Evolutionary conservation across 2,797 vertebrate species (phyloP).

Genomic region (Leptatherina wallacei): DNA sequence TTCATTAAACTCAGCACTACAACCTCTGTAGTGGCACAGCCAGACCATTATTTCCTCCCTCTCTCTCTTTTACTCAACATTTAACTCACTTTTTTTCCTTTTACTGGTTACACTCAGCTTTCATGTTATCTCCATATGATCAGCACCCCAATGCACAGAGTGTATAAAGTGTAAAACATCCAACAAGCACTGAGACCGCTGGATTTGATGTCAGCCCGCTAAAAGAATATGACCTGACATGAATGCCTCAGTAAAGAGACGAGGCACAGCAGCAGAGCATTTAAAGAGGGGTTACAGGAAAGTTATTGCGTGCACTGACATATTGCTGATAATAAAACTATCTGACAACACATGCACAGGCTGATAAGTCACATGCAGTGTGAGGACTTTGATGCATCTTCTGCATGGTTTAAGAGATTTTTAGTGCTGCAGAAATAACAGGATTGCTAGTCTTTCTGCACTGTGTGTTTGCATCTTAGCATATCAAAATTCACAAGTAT

Average conservation of each 20-base stretch:
- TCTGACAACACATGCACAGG: slow-evolving; percentile 4
- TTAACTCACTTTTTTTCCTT: slow-evolving; percentile 2
- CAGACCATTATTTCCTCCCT: slow-evolving; percentile 55
- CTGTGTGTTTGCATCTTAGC: neutral
- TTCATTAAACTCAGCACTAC: slow-evolving; percentile 68
- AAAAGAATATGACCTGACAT: slow-evolving; percentile 12
- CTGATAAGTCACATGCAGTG: slow-evolving; percentile 13
- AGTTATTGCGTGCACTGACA: neutral
- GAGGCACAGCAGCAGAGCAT: slow-evolving; percentile 4
- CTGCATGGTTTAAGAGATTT: slow-evolving; percentile 17
- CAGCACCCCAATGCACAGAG: slow-evolving; percentile 13
- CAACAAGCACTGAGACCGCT: slow-evolving; percentile 5
- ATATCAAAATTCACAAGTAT: neutral
- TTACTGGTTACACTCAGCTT: slow-evolving; percentile 17
- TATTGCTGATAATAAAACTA: slow-evolving; percentile 3
- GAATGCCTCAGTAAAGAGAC: slow-evolving; percentile 5
- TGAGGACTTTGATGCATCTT: slow-evolving; percentile 29
- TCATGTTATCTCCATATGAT: slow-evolving; percentile 27
- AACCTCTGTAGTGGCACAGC: slow-evolving; percentile 62
- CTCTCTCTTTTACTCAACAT: slow-evolving; percentile 24
- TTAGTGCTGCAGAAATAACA: slow-evolving; percentile 21
- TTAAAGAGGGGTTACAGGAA: slow-evolving; percentile 30
- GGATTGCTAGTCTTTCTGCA: slow-evolving; percentile 43
- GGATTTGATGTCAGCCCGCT: slow-evolving; percentile 27
- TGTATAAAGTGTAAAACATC: slow-evolving; percentile 28